Conservation (phyloP, 2,797 vertebrate genomes). For the Etheostoma perlongum region DNA sequence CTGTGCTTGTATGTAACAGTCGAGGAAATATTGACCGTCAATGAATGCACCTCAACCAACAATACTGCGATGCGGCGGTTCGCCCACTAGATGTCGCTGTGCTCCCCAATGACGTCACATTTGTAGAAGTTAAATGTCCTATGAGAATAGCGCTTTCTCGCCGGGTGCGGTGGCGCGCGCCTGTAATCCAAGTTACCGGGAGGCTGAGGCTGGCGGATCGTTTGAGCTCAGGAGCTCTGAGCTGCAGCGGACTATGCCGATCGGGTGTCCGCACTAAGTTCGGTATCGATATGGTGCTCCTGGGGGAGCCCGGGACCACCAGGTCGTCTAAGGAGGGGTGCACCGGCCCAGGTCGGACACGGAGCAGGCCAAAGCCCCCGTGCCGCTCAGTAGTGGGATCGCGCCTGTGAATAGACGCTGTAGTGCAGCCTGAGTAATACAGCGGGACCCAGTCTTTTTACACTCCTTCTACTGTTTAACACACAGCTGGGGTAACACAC, state of each 20-base stretch:
- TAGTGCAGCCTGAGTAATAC: slow-evolving; percentile 66
- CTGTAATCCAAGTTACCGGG: too few relatives aligned
- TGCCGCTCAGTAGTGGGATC: slow-evolving; percentile 78
- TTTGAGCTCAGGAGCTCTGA: slow-evolving; percentile 75
- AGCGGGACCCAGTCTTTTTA: slow-evolving; percentile 69
- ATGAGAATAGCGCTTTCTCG: accelerated
- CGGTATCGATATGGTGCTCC: slow-evolving; percentile 77
- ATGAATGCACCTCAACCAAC: too few relatives aligned
- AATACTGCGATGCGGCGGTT: neutral
- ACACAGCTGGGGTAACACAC: neutral
- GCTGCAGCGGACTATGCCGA: slow-evolving; percentile 68
- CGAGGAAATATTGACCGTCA: too few relatives aligned
- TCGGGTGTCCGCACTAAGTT: slow-evolving; percentile 68
- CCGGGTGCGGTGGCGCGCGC: slow-evolving; percentile 35
- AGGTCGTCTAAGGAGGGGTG: slow-evolving; percentile 78
- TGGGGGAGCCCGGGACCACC: slow-evolving; percentile 71
- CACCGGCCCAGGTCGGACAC: slow-evolving; percentile 79
- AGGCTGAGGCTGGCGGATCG: too few relatives aligned
- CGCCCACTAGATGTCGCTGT: neutral
- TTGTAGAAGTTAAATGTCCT: neutral
- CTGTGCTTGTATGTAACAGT: too few relatives aligned
- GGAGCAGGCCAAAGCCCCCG: slow-evolving; percentile 81
- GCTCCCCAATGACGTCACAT: neutral
- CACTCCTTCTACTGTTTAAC: neutral
- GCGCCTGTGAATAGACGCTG: slow-evolving; percentile 76